These are phyloP conservation scores for Anguilla rostrata DNA, from an alignment of 2,113 vertebrate species.

Conservation along the genomic window DNA sequence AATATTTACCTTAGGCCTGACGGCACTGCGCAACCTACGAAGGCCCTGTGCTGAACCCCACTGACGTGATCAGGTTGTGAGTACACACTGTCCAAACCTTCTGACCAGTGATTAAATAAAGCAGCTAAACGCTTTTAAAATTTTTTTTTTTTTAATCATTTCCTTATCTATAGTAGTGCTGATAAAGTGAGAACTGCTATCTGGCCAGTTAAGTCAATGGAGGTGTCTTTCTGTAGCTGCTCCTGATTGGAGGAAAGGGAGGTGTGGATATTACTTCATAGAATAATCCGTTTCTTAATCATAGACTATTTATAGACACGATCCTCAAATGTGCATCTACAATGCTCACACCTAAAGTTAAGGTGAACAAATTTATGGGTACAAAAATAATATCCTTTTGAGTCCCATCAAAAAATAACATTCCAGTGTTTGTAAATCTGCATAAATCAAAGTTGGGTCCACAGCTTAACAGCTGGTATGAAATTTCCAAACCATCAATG, in stretches of 20 bases:
- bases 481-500: too few relatives aligned
- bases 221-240: not conserved
- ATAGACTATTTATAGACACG: too few relatives aligned
- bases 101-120: not conserved
- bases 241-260: slow-evolving; percentile 1
- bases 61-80: not conserved
- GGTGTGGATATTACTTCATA: not conserved
- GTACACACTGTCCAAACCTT: not conserved
- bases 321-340: too few relatives aligned
- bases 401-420: too few relatives aligned
- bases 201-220: not conserved
- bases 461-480: too few relatives aligned
- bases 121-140: not conserved
- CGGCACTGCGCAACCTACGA: not conserved
- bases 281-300: too few relatives aligned
- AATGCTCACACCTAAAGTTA: too few relatives aligned
- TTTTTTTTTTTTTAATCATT: too few relatives aligned
- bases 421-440: too few relatives aligned
- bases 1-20: not conserved
- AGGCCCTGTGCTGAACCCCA: not conserved
- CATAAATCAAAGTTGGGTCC: too few relatives aligned
- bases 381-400: too few relatives aligned
- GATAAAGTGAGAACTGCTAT: not conserved
- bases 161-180: not conserved
- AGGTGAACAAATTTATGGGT: too few relatives aligned